A percentile compares a stretch with the other conserved stretches of the same genome.
These are phyloP conservation scores for Trissolcus japonicus DNA, from an alignment of 2,888 invertebrate genomes.

Conservation along the genomic window DNA sequence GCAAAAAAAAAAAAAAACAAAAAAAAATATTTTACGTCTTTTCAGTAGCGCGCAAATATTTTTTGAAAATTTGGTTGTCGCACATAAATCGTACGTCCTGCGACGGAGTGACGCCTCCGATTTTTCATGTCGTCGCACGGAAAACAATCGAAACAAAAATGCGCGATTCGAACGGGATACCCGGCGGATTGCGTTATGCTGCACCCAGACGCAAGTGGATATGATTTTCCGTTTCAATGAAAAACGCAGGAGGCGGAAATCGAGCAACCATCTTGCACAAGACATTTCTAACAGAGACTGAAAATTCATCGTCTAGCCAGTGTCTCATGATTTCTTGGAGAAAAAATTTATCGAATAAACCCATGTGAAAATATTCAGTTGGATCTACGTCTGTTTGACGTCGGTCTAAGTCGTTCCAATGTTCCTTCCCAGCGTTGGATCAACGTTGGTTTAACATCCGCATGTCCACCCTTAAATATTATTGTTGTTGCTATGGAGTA, in stretches of 20 bases:
- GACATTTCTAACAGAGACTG: constrained; percentile 67
- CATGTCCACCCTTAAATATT: too few species aligned
- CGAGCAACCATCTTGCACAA: constrained; percentile 67
- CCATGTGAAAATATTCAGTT: too few species aligned
- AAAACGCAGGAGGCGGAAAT: constrained; percentile 58
- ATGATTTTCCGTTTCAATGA: constrained; percentile 31
- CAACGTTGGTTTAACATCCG: too few species aligned
- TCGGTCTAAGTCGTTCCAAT: too few species aligned
- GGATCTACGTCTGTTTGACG: too few species aligned
- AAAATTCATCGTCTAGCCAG: constrained; percentile 64
- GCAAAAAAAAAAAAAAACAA: not conserved
- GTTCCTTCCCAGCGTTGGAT: too few species aligned
- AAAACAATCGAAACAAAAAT: constrained; percentile 34
- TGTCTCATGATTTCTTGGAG: constrained; percentile 51
- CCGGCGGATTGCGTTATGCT: constrained; percentile 40
- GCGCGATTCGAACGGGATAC: constrained; percentile 23
- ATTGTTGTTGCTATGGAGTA: too few species aligned
- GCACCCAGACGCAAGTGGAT: constrained; percentile 14
- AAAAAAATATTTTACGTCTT: too few species aligned
- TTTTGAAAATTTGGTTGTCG: constrained; percentile 17
- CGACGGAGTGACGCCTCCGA: constrained; percentile 3
- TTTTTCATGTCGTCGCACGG: constrained; percentile 8
- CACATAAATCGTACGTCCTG: constrained; percentile 14
- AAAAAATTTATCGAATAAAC: constrained; percentile 12
- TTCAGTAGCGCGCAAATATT: constrained; percentile 12